These are phyloP conservation scores for Tetranychus piercei DNA, from an alignment of 2,888 invertebrate genomes.

Conservation along the genomic window DNA sequence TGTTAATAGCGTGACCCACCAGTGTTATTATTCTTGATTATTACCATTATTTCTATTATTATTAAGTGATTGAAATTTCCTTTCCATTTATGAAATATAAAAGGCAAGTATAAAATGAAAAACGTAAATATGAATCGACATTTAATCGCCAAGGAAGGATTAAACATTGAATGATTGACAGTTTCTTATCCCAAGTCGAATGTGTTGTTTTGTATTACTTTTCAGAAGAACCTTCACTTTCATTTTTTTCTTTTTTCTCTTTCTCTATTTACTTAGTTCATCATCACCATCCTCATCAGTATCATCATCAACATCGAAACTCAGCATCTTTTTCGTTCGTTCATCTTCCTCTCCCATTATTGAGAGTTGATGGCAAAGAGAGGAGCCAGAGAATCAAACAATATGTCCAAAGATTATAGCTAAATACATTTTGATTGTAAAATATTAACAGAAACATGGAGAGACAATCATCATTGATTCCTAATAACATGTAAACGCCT, in stretches of 20 bases:
- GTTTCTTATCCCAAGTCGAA: neutral
- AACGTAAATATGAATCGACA: neutral
- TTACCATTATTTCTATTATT: neutral
- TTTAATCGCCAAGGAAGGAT: neutral
- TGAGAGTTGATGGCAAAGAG: too few species aligned
- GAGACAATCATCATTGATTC: neutral
- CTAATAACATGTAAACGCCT: neutral
- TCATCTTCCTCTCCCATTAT: too few species aligned
- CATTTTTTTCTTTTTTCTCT: neutral
- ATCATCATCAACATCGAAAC: neutral
- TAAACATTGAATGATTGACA: neutral
- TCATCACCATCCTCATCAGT: conserved; percentile 13
- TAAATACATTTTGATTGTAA: neutral
- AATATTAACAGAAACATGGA: neutral
- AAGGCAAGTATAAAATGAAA: neutral
- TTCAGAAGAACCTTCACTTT: neutral
- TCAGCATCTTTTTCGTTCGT: neutral
- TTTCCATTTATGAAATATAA: neutral
- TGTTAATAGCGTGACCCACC: neutral
- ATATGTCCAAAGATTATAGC: too few species aligned
- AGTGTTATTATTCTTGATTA: neutral
- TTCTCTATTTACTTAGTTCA: neutral
- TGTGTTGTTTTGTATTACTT: neutral
- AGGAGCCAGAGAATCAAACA: too few species aligned
- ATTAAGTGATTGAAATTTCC: neutral